phyloP scores from a whole-genome alignment of 2,113 vertebrate genomes.

The Myotis brandtii region DNA sequence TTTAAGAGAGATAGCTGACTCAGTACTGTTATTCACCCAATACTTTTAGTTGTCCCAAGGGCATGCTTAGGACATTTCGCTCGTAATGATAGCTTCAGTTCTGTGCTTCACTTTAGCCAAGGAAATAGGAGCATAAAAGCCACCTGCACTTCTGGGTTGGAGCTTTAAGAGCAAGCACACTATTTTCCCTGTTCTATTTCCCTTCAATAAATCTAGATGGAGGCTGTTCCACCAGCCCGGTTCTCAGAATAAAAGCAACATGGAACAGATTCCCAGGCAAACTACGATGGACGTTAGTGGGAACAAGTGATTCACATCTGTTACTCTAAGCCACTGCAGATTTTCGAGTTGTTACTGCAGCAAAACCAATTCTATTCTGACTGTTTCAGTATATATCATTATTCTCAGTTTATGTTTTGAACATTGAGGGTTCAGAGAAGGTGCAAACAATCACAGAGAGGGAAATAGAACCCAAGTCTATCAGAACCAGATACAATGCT shows the following conservation, averaged over 20 bases:
- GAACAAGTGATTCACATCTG: background rate
- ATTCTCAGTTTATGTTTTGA: background rate
- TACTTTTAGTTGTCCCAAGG: background rate
- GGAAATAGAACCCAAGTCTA: background rate
- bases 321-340: background rate
- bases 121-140: background rate
- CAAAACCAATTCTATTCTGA: background rate
- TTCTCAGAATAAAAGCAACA: background rate
- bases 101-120: background rate
- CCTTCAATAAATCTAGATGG: background rate
- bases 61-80: background rate
- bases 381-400: background rate
- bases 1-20: background rate
- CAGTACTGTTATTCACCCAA: background rate
- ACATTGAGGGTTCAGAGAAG: background rate
- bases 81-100: background rate
- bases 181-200: background rate
- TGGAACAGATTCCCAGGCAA: background rate
- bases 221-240: background rate
- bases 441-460: background rate
- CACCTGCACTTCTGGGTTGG: background rate
- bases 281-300: background rate
- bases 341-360: background rate
- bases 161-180: background rate
- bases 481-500: background rate